phyloP scores from a whole-genome alignment of 1,140 invertebrate genomes.

The Cataglyphis hispanica region DNA sequence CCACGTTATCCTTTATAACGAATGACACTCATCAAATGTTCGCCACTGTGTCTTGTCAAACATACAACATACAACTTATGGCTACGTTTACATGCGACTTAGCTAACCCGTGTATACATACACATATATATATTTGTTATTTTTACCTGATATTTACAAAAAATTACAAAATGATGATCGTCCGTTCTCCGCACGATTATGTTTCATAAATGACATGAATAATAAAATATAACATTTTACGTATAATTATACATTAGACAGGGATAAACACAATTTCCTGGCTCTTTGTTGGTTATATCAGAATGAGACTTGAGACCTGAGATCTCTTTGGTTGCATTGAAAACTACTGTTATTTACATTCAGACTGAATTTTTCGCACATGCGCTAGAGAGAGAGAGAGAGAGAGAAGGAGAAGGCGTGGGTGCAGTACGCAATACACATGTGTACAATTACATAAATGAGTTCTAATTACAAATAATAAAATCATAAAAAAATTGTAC shows the following conservation, averaged over 20 bases:
- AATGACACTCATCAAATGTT: background rate
- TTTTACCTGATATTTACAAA: background rate
- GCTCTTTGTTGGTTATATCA: background rate
- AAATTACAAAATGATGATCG: background rate
- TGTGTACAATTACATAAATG: too few relatives aligned
- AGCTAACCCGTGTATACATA: background rate
- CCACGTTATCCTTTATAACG: background rate
- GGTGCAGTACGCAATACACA: background rate
- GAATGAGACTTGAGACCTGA: too few relatives aligned
- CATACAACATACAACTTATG: background rate
- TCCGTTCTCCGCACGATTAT: background rate
- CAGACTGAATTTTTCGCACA: too few relatives aligned
- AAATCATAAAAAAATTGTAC: background rate
- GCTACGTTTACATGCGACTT: background rate
- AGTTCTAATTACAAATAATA: background rate
- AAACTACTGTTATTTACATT: background rate
- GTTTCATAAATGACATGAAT: conserved; percentile 19
- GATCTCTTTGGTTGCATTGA: background rate
- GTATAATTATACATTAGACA: conserved; percentile 21
- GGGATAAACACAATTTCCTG: conserved; percentile 2
- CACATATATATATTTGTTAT: background rate
- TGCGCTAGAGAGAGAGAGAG: background rate
- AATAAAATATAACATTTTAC: conserved; percentile 15
- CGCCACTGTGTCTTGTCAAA: conserved; percentile 16
- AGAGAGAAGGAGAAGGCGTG: too few relatives aligned